Conservation (phyloP, 2,797 vertebrate species). For the Tauraco hartlaubi region DNA sequence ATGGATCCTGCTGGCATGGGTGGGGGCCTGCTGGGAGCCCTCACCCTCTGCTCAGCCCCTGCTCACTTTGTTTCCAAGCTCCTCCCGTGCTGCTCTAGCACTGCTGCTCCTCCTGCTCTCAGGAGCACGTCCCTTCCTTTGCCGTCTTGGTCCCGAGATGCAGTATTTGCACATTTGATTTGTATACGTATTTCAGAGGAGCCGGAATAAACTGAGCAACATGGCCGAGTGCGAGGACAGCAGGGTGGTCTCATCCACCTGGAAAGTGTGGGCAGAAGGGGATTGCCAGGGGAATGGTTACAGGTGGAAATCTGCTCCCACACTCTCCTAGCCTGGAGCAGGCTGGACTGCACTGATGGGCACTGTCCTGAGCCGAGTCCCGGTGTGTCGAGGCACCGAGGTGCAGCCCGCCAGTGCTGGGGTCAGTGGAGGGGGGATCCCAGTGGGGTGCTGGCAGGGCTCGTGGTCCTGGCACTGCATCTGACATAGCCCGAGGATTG, state of each 20-base stretch:
- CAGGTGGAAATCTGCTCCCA: background rate
- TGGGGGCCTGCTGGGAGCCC: background rate
- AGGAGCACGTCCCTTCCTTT: background rate
- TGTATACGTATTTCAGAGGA: slow-evolving; percentile 36
- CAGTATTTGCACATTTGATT: slow-evolving; percentile 74
- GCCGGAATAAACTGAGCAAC: slow-evolving; percentile 44
- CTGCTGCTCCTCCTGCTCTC: slow-evolving; percentile 45
- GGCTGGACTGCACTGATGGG: background rate
- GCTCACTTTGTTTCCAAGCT: slow-evolving; percentile 32
- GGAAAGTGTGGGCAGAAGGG: background rate
- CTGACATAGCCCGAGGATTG: background rate
- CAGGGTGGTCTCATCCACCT: background rate
- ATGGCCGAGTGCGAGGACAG: background rate
- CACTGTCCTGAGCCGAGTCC: background rate
- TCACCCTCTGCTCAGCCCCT: background rate
- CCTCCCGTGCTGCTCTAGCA: slow-evolving; percentile 26
- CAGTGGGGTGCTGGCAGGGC: background rate
- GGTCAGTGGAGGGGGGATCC: background rate
- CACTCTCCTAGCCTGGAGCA: background rate
- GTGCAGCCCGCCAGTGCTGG: background rate
- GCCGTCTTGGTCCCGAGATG: slow-evolving; percentile 22
- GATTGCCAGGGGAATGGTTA: background rate
- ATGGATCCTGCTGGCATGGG: background rate
- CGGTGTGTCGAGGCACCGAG: background rate
- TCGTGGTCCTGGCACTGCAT: background rate